Conservation (phyloP, 2,113 vertebrate genomes). For the Ammodytes marinus region DNA sequence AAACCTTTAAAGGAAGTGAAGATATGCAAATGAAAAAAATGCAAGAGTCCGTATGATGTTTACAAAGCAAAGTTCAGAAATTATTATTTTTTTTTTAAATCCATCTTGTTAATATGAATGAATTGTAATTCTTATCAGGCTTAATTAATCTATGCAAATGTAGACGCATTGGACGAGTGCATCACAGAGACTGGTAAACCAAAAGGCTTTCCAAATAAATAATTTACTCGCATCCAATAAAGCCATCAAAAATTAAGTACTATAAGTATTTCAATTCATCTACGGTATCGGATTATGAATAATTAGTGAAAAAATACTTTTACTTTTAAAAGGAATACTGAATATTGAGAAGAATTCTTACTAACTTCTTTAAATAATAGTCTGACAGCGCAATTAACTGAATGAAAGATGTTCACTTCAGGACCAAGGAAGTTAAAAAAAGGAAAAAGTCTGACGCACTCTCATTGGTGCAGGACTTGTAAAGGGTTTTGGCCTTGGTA, state of each 20-base stretch:
- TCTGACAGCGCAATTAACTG: constrained; percentile 8
- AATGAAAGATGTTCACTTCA: constrained; percentile 18
- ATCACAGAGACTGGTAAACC: constrained; percentile 2
- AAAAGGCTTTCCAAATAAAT: constrained; percentile 8
- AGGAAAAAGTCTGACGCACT: constrained; percentile 84
- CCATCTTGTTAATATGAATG: not conserved
- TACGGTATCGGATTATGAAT: too few species aligned
- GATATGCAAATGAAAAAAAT: constrained; percentile 17
- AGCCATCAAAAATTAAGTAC: not conserved
- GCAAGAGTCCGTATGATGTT: not conserved
- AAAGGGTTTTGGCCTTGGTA: constrained; percentile 93
- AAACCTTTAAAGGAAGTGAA: constrained; percentile 80
- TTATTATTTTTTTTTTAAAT: too few species aligned
- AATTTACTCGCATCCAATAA: constrained; percentile 8
- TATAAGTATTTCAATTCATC: too few species aligned
- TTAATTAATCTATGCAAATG: constrained; percentile 9
- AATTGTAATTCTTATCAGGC: not conserved
- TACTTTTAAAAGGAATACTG: not conserved
- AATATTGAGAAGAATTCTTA: not conserved
- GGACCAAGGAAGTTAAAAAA: constrained; percentile 13
- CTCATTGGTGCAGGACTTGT: constrained; percentile 94
- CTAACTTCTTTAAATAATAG: not conserved
- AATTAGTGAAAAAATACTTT: not conserved
- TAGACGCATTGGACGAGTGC: not conserved
- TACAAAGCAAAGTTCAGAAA: not conserved